Percentiles rank a stretch among this genome's conserved stretches.
phyloP scores from a whole-genome alignment of 2,797 vertebrate genomes.

The Clarias fuscus region DNA sequence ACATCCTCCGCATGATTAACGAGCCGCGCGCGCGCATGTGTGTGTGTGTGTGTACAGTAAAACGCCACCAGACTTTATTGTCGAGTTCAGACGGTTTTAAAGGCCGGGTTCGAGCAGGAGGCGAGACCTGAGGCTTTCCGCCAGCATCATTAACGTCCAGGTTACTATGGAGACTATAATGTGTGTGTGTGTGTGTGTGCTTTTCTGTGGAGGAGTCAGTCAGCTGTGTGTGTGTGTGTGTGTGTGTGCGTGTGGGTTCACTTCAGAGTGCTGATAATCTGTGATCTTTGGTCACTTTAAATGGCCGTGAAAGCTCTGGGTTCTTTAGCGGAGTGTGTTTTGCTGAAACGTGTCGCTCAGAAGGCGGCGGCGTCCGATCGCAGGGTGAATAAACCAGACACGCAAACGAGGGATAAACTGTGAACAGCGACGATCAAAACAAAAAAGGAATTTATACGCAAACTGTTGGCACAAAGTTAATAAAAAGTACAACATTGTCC shows the following conservation, averaged over 20 bases:
- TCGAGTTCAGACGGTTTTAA: background rate
- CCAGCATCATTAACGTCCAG: conserved; percentile 3
- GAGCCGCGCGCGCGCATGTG: background rate
- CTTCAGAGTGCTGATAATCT: conserved; percentile 9
- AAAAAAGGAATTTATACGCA: no score
- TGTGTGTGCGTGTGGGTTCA: background rate
- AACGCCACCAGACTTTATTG: background rate
- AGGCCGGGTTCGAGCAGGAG: background rate
- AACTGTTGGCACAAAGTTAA: no score
- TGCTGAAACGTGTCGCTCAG: background rate
- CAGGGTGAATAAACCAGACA: no score
- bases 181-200: background rate
- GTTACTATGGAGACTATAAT: conserved; percentile 33
- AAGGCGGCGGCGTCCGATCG: no score
- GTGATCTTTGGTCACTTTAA: background rate
- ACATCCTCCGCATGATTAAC: background rate
- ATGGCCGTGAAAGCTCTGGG: background rate
- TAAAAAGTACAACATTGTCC: no score
- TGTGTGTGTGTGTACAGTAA: background rate
- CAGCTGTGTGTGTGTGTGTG: background rate
- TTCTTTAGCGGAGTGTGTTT: background rate
- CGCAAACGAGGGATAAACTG: no score
- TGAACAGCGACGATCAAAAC: no score
- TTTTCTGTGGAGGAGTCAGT: background rate
- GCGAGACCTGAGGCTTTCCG: background rate